Evolutionary conservation across 2,888 invertebrate species (phyloP).

Genomic region (Petrolisthes cinctipes): DNA sequence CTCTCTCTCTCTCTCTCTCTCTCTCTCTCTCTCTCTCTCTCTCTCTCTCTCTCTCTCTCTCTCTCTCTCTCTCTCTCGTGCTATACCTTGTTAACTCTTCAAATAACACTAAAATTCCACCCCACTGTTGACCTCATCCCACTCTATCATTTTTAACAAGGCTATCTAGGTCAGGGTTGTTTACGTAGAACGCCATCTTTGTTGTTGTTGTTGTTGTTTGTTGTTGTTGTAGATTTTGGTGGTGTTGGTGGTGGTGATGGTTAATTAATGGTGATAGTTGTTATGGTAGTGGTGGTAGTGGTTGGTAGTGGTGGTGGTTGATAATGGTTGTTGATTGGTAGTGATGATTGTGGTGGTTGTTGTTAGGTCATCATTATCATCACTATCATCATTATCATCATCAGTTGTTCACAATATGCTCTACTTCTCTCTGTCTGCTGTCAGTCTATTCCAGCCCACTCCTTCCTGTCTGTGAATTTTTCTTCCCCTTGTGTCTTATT

Average conservation of each 20-base stretch:
- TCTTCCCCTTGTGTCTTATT: too few species aligned
- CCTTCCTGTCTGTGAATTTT: too few species aligned
- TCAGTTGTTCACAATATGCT: too few species aligned
- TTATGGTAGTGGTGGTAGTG: not conserved
- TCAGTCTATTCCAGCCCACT: too few species aligned
- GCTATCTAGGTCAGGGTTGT: not conserved
- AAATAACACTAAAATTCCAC: not conserved
- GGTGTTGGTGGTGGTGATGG: not conserved
- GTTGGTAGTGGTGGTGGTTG: not conserved
- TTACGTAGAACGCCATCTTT: not conserved
- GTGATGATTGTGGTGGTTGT: not conserved
- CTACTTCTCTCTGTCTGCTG: too few species aligned
- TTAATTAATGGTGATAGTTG: not conserved
- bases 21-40: conserved; percentile 10
- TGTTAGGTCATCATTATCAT: too few species aligned
- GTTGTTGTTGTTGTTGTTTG: not conserved
- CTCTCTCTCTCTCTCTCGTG: conserved; percentile 22
- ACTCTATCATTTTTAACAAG: not conserved
- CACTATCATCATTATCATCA: not conserved
- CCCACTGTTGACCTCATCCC: not conserved
- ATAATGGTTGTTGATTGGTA: not conserved
- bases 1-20: not conserved
- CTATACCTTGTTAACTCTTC: not conserved
- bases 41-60: conserved; percentile 21
- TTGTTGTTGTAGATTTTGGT: not conserved